Evolutionary conservation across 2,888 invertebrate genomes (phyloP), one percentile per base, ranked within the genome.

Genomic region (Drosophila eohydei): DNA sequence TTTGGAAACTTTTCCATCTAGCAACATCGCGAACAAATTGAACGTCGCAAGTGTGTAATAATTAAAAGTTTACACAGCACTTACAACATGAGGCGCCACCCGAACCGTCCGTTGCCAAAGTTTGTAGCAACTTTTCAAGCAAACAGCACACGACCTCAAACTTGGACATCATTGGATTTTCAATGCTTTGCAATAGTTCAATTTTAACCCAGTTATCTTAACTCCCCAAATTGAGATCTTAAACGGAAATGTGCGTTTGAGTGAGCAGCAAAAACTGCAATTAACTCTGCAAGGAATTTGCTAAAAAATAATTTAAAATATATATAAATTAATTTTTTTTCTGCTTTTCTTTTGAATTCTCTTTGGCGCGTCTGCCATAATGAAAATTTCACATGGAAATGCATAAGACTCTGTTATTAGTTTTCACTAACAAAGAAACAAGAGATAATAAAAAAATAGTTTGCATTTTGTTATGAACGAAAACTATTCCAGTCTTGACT

Each of bases 1-100:
- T 78, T 60, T 59, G 59, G 40, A 65, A 85, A 85, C 78, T 85
- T 88, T 88, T 75, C 81, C 83, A 85, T 88, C 81, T 81, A 69
- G 69, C 66, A 78, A 78, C 84, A 87, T 87, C 63, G 80, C 83
- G 79, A 51, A 67, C 85, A 78, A 87, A 84, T 87, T 87, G 78
- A 71, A 80, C 65, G 70, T 82, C 71, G 65, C 83, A 88, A 83
- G 76, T 88, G 81, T 79, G 79, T 73, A 74, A 88, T 84, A 84
- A 84, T 84, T 84, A 88, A 84, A 84, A 84, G 67, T 88, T 84
- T 74, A 38, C 54, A 48, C 59, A 58, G 54, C 66, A 62, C 63
- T 58, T 55, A n/a, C 63, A 70, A 32, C 40, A 51, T 60, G 36
- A 51, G 57, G 38, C 57, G 16, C 30, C 66, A 50, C 16, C 16